phyloP scores from a whole-genome alignment of 2,888 invertebrate genomes.

The Dusona sp. region DNA sequence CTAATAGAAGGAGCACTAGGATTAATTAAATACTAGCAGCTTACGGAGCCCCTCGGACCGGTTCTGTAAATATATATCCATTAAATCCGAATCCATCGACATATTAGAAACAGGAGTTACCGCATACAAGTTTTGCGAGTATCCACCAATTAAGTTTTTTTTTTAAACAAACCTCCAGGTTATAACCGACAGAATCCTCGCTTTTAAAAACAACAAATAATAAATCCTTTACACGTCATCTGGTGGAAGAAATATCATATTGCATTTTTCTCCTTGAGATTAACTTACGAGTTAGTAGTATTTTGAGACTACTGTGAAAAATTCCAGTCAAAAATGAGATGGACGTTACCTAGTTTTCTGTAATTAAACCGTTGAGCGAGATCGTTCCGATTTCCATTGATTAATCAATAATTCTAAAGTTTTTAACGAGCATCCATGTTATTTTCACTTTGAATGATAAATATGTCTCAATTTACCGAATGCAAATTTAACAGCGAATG shows the following conservation, averaged over 20 bases:
- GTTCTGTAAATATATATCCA: constrained; percentile 21
- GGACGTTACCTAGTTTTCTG: no score
- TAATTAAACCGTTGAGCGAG: no score
- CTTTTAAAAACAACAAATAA: not conserved
- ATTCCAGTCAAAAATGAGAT: no score
- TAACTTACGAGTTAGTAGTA: no score
- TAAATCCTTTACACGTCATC: not conserved
- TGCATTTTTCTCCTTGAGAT: no score
- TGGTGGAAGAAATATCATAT: not conserved
- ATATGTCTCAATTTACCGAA: no score
- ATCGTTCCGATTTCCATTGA: no score
- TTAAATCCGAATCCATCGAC: constrained; percentile 22
- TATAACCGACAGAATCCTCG: not conserved
- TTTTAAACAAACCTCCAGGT: not conserved
- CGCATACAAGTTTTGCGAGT: not conserved
- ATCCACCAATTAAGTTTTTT: not conserved
- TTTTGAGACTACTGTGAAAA: no score
- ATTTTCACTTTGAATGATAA: no score
- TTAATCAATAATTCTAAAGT: no score
- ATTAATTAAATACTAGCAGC: constrained; percentile 25
- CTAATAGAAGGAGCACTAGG: constrained; percentile 15
- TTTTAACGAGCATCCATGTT: no score
- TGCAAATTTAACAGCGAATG: not conserved
- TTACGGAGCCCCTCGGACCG: constrained; percentile 25
- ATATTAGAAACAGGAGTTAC: constrained; percentile 23